These are phyloP conservation scores for Macroramphosus scolopax DNA, from an alignment of 2,797 vertebrate species.

Conservation along the genomic window DNA sequence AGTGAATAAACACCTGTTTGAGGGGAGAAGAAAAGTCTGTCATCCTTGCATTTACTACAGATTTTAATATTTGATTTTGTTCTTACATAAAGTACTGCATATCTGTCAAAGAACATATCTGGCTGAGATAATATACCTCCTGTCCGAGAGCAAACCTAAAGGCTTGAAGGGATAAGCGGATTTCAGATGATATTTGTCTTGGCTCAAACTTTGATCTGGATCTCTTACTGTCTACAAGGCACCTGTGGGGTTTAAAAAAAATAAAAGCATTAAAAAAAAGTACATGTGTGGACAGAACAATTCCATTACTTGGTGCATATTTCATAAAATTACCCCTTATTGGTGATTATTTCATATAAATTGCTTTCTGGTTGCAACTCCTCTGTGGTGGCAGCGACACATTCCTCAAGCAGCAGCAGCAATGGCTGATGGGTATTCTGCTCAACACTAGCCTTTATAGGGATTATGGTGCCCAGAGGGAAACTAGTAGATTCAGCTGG, in stretches of 20 bases:
- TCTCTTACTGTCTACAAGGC: slow-evolving; percentile 73
- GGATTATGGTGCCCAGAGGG: slow-evolving; percentile 69
- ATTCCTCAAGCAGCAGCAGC: slow-evolving; percentile 79
- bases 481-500: slow-evolving; percentile 51
- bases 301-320: accelerated
- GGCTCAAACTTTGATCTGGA: slow-evolving; percentile 67
- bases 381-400: slow-evolving; percentile 54
- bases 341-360: slow-evolving; percentile 73
- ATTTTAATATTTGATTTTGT: no score
- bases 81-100: no score
- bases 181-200: slow-evolving; percentile 56
- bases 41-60: no score
- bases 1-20: slow-evolving; percentile 82
- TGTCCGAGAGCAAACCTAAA: slow-evolving; percentile 71
- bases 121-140: no score
- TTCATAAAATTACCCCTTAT: slow-evolving; percentile 84
- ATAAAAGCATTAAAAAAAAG: neutral
- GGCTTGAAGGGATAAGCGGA: slow-evolving; percentile 71
- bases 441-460: slow-evolving; percentile 73
- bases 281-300: neutral
- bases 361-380: slow-evolving; percentile 32
- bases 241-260: slow-evolving; percentile 67
- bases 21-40: neutral
- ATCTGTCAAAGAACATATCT: no score
- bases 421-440: slow-evolving; percentile 70